Evolutionary conservation across 2,113 vertebrate species (phyloP), one percentile per base, ranked within the genome.

Genomic region (Neodon shergylaensis): DNA sequence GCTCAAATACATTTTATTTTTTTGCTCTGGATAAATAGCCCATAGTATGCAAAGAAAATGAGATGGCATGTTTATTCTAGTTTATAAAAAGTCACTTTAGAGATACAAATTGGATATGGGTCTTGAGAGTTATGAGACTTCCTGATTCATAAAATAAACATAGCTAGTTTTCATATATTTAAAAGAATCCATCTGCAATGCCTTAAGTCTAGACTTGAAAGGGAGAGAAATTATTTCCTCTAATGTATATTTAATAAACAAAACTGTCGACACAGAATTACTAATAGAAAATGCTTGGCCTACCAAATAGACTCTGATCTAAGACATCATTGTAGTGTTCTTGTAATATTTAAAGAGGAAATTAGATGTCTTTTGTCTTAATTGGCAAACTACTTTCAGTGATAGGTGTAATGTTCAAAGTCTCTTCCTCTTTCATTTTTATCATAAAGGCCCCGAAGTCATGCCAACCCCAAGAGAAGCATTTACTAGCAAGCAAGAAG

Each of bases 241-340:
- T 92, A 94, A 97, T 97, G 95, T 96, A 97, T 96, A 97, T 97
- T 98, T 98, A 97, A 98, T 98, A 98, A 97, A 96, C 61, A 97
- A 97, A 98, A 97, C 70, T 88, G 6, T 95, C 91, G 95, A 97
- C 95, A 88, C 21, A 97, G 86, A 98, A 97, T 96, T 97, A 65
- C 49, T 97, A 97, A 97, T 96, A 93, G 97, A 98, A 84, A 96
- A 97, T 70, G 22, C 66, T 89, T 96, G 88, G 52, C 70, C 66
- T 95, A 76, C 68, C 52, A 74, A 94, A 96, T 92, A 95, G 65
- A 92, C 68, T 95, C 91, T 95, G 70, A 93, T 90, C 65, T 85
- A 87, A 95, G 91, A 82, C 26, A 94, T 89, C 70, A 88, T 85
- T 81, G 78, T 74, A 81, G 63, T 78, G 8, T 90, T 90, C 66